Evolutionary conservation across 2,888 invertebrate species (phyloP).

Genomic region (Anticlea derivata): DNA sequence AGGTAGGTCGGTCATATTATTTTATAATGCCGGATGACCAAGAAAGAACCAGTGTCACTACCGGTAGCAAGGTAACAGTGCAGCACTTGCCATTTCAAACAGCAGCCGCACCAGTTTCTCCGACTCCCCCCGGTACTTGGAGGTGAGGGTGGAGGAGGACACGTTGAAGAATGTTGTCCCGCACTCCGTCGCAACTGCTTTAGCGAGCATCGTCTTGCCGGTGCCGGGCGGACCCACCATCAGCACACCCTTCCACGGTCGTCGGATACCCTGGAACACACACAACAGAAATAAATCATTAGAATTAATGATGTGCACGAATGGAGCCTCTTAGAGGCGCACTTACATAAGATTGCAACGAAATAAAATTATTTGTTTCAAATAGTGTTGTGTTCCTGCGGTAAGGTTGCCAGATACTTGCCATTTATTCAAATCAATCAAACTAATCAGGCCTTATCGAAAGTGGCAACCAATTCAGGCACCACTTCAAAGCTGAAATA

Average conservation of each 20-base stretch:
- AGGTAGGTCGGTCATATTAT: too few relatives aligned
- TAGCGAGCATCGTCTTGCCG: slow-evolving; percentile 98
- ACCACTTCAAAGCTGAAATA: not conserved
- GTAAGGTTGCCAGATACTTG: too few relatives aligned
- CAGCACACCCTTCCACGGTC: slow-evolving; percentile 98
- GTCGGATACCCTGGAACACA: slow-evolving; percentile 89
- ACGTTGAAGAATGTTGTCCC: slow-evolving; percentile 99
- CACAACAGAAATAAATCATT: too few relatives aligned
- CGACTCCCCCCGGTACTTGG: slow-evolving; percentile 99
- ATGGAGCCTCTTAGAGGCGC: too few relatives aligned
- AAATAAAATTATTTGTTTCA: too few relatives aligned
- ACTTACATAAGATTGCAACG: too few relatives aligned
- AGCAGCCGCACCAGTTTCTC: slow-evolving; percentile 98
- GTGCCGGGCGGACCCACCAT: slow-evolving; percentile 98
- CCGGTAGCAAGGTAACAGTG: too few relatives aligned
- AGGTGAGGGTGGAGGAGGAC: slow-evolving; percentile 98
- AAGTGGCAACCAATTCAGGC: not conserved
- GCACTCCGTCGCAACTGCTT: slow-evolving; percentile 99
- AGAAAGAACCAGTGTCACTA: too few relatives aligned
- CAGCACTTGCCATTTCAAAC: slow-evolving; percentile 98
- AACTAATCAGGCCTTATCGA: not conserved
- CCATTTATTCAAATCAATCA: slow-evolving; percentile 13
- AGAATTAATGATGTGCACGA: too few relatives aligned
- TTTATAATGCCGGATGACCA: too few relatives aligned
- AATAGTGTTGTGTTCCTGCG: too few relatives aligned